These are phyloP conservation scores for Pungitius pungitius DNA, from an alignment of 2,113 vertebrate genomes.

Conservation along the genomic window DNA sequence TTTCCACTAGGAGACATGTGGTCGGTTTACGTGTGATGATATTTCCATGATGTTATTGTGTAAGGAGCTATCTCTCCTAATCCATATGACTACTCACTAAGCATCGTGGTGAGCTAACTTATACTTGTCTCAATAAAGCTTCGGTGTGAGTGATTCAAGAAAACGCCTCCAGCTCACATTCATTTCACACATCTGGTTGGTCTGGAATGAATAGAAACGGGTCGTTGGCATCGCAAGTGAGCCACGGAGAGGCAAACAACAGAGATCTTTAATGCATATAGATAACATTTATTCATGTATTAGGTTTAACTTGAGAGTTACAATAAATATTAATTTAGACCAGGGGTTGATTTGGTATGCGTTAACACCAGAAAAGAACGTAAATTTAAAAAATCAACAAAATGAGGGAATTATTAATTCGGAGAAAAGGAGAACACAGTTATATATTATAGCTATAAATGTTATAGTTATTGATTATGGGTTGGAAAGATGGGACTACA, in stretches of 20 bases:
- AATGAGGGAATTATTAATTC: neutral
- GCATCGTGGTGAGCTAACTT: neutral
- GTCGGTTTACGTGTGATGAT: neutral
- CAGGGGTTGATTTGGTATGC: neutral
- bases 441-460: neutral
- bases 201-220: neutral
- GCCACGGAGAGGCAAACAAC: neutral
- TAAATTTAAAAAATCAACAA: neutral
- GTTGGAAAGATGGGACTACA: neutral
- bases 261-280: neutral
- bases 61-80: neutral
- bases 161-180: neutral
- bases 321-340: neutral
- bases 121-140: neutral
- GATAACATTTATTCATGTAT: neutral
- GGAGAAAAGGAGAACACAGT: neutral
- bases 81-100: neutral
- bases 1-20: slow-evolving; percentile 5
- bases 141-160: neutral
- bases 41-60: neutral
- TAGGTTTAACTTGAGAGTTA: no score
- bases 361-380: neutral
- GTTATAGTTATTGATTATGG: neutral
- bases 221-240: neutral
- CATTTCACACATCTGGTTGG: neutral